Conservation (phyloP, 2,888 invertebrate species). For the Cataglyphis rosenhaueri region DNA sequence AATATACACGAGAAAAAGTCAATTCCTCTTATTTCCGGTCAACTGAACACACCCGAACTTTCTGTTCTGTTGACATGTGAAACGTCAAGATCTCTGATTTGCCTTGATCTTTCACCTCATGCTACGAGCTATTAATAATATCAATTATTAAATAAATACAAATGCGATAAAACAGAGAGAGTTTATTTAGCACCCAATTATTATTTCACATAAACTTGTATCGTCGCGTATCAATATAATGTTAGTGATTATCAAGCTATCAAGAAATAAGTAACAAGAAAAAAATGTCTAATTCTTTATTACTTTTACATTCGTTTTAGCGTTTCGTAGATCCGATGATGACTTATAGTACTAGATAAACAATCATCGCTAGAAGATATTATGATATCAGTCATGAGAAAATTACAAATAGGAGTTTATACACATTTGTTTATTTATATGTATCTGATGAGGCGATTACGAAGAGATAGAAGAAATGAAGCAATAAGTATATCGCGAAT, state of each 20-base stretch:
- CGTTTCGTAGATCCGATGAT: constrained; percentile 65
- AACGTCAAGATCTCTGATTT: constrained; percentile 77
- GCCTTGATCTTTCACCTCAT: constrained; percentile 79
- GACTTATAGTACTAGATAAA: constrained; percentile 73
- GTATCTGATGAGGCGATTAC: constrained; percentile 29
- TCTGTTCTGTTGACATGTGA: constrained; percentile 54
- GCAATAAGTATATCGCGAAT: constrained; percentile 73
- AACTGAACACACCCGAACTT: constrained; percentile 29
- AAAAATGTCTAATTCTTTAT: constrained; percentile 62
- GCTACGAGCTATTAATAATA: constrained; percentile 79
- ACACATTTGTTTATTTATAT: constrained; percentile 45
- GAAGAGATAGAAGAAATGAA: constrained; percentile 62
- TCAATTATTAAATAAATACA: constrained; percentile 81
- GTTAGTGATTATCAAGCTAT: not conserved
- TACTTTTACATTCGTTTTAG: constrained; percentile 69
- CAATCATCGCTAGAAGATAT: constrained; percentile 73
- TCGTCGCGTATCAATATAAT: not conserved
- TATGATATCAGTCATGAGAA: constrained; percentile 74
- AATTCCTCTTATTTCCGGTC: not conserved
- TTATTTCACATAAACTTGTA: not conserved
- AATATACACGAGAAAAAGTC: not conserved
- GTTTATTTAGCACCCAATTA: constrained; percentile 58
- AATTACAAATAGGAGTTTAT: constrained; percentile 57
- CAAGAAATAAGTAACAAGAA: not conserved
- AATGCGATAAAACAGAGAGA: constrained; percentile 75